Base-by-base conservation (phyloP, 2,797 vertebrate genomes). In the Uromys caudimaculatus region DNA sequence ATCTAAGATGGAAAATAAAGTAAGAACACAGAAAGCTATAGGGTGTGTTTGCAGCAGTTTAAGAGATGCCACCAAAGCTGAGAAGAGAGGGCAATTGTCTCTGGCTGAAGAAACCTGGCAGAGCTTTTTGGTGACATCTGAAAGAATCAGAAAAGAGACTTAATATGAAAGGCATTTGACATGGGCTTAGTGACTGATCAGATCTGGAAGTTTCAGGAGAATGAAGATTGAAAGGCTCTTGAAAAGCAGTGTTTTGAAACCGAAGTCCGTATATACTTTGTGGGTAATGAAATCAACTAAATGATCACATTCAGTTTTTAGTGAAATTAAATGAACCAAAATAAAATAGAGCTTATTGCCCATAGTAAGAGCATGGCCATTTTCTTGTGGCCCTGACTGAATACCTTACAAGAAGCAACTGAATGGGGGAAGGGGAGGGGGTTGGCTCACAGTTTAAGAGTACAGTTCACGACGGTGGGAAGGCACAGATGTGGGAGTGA, bases 231-330 rank as follows among this genome's bases (percentile, higher is more conserved):
- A 92, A 93, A 83, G 21, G 64, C 54, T 93, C 71, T 44, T 93
- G 86, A 62, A 79, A 95, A 93, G 87, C 32, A 76, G 27, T 73
- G 76, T 94, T 94, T 93, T 85, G 41, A 90, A 95, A 64, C 7
- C 52, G 12, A n/a, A 79, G 60, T 76, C 52, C 58, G 9, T 76
- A 71, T 93, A 81, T 93, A 56, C 67, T 94, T 73, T 76, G 24
- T 84, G 32, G 52, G 64, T 95, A 71, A 76, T 83, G 24, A 95
- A 95, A 79, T 86, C 56, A 93, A 84, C 82, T 94, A 91, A 93
- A 92, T 52, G 56, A 73, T 96, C 76, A 84, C 32, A 76, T 50
- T 38, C 86, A 38, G 76, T 89, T 88, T 85, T 94, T 54, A 62
- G 95, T 67, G n/a, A 8, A 85, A 90, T 94, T 19, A 41, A 94